Conservation (phyloP, 2,888 invertebrate species). For the Caenorhabditis virilis region DNA sequence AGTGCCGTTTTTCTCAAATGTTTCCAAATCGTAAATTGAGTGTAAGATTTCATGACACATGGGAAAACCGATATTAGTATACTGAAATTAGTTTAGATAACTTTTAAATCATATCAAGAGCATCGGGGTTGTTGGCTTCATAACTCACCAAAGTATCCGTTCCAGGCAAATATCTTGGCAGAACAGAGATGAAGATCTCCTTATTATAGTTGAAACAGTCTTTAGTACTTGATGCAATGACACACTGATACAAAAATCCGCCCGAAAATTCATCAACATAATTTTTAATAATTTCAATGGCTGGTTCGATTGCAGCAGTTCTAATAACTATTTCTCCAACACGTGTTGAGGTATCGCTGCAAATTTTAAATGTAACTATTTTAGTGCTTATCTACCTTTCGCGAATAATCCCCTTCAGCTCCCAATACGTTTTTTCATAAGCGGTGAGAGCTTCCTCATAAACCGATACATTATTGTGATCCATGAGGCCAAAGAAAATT, state of each 20-base stretch:
- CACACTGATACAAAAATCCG: slow-evolving; percentile 25
- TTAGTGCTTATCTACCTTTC: no score
- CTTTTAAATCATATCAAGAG: slow-evolving; percentile 9
- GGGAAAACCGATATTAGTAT: slow-evolving; percentile 11
- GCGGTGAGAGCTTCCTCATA: slow-evolving; percentile 20
- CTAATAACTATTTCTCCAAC: slow-evolving; percentile 14
- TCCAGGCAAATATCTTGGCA: no score
- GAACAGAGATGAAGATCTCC: slow-evolving; percentile 18
- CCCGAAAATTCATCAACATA: slow-evolving; percentile 19
- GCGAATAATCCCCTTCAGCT: no score
- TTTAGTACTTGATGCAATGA: slow-evolving; percentile 10
- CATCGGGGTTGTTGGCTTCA: not conserved
- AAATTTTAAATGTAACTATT: not conserved
- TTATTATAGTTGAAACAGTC: slow-evolving; percentile 28
- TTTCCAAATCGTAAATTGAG: slow-evolving; percentile 19
- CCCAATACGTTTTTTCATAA: slow-evolving; percentile 22
- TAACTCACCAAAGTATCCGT: no score
- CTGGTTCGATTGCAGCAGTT: slow-evolving; percentile 13
- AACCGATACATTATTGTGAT: slow-evolving; percentile 11
- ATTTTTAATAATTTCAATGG: slow-evolving; percentile 16
- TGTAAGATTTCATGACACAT: slow-evolving; percentile 25
- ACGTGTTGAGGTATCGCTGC: not conserved
- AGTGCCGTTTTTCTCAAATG: no score
- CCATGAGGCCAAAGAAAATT: slow-evolving; percentile 19
- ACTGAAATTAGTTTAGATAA: slow-evolving; percentile 12